phyloP scores from a whole-genome alignment of 2,797 vertebrate species.

The Enteromius trimaculatus region DNA sequence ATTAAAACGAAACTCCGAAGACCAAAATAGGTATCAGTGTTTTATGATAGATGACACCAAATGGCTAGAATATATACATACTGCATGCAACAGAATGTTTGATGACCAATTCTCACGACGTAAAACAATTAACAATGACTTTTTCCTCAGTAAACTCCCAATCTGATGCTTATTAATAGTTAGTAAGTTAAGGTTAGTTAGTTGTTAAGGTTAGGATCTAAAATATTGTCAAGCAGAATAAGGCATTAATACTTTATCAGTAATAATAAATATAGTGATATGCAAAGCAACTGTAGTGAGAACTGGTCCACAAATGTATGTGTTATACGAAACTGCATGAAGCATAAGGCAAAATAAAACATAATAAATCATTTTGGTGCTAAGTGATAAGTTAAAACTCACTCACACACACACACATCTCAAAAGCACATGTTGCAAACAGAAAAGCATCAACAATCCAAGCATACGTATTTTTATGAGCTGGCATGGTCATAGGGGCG shows the following conservation, averaged over 20 bases:
- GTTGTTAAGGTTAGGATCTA: neutral
- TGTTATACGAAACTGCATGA: neutral
- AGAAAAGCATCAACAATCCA: conserved; percentile 32
- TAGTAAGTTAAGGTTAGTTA: neutral
- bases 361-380: neutral
- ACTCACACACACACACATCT: no score
- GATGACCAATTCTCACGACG: neutral
- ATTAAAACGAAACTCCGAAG: neutral
- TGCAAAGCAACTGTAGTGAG: neutral
- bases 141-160: neutral
- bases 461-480: conserved; percentile 77
- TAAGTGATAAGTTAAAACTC: neutral
- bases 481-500: conserved; percentile 65
- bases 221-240: neutral
- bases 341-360: neutral
- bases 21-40: neutral
- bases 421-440: conserved; percentile 65
- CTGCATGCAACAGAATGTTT: neutral
- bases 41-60: neutral
- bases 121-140: neutral
- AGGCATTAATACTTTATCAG: neutral
- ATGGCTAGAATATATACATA: neutral
- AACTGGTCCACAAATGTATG: neutral
- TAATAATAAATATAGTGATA: neutral
- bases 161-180: neutral